phyloP scores from a whole-genome alignment of 2,797 vertebrate genomes.

The Odontamblyopus rebecca region DNA sequence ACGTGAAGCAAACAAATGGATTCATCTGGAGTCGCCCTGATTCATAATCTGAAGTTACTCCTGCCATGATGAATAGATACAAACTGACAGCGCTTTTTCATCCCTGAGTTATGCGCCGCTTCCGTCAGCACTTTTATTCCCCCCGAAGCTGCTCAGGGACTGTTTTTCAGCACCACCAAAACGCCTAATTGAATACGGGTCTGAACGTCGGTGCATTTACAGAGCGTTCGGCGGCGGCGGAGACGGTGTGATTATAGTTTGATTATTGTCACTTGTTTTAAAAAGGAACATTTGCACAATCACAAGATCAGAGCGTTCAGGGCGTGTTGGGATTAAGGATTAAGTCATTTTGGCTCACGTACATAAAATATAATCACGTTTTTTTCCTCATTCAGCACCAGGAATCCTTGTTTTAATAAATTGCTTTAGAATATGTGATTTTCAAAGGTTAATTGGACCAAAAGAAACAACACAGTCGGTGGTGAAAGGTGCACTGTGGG shows the following conservation, averaged over 20 bases:
- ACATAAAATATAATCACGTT: neutral
- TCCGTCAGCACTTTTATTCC: conserved; percentile 18
- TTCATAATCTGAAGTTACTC: conserved; percentile 31
- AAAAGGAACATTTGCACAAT: neutral
- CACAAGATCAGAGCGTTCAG: neutral
- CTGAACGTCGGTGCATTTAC: neutral
- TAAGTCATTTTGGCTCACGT: neutral
- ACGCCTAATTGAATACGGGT: neutral
- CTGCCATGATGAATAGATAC: conserved; percentile 39
- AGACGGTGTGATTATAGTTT: too few relatives aligned
- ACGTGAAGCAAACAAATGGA: conserved; percentile 36
- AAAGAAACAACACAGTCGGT: too few relatives aligned
- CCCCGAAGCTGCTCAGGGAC: conserved; percentile 1
- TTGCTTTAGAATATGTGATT: too few relatives aligned
- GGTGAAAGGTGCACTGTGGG: too few relatives aligned
- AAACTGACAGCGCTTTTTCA: conserved; percentile 24
- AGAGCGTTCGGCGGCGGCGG: too few relatives aligned
- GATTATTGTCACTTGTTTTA: too few relatives aligned
- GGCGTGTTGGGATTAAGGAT: neutral
- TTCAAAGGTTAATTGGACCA: too few relatives aligned
- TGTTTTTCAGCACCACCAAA: neutral
- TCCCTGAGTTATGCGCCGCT: conserved; percentile 16
- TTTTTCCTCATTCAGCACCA: neutral
- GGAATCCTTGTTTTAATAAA: too few relatives aligned
- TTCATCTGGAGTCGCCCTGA: conserved; percentile 45